phyloP scores from a whole-genome alignment of 1,140 invertebrate genomes.

The Hyphantria cunea region DNA sequence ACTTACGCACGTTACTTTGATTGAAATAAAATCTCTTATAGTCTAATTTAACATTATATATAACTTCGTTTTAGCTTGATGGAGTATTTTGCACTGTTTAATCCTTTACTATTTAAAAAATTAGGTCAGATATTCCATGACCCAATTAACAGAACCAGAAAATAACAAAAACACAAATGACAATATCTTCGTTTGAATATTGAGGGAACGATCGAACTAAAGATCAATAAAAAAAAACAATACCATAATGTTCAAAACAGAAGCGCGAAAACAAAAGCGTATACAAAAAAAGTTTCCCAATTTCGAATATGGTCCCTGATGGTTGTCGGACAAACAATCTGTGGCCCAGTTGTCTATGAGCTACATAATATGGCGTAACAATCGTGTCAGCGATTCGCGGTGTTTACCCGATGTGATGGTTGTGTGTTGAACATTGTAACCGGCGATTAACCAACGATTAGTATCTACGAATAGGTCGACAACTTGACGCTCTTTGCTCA shows the following conservation, averaged over 20 bases:
- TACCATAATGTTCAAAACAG: not conserved
- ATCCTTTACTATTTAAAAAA: too few relatives aligned
- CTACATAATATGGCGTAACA: conserved; percentile 32
- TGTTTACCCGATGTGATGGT: conserved; percentile 17
- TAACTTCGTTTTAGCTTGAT: too few relatives aligned
- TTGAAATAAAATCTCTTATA: too few relatives aligned
- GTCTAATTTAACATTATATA: too few relatives aligned
- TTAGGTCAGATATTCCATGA: too few relatives aligned
- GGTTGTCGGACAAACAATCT: conserved; percentile 12
- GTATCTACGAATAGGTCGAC: conserved; percentile 18
- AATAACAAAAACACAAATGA: too few relatives aligned
- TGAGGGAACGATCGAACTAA: too few relatives aligned
- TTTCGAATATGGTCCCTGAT: conserved; percentile 19
- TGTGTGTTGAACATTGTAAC: conserved; percentile 20
- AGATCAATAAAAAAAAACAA: too few relatives aligned
- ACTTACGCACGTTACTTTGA: too few relatives aligned
- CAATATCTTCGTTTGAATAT: too few relatives aligned
- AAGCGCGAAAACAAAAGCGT: conserved; percentile 18
- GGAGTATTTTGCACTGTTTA: too few relatives aligned
- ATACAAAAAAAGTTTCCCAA: conserved; percentile 9
- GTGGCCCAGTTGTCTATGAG: conserved; percentile 27
- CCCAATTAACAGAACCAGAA: too few relatives aligned
- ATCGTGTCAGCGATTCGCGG: conserved; percentile 25
- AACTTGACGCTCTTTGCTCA: conserved; percentile 16
- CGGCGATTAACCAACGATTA: conserved; percentile 24